Percentiles rank a stretch among this genome's conserved stretches.
Conservation (phyloP, 2,797 vertebrate genomes). For the Vireo griseus region DNA sequence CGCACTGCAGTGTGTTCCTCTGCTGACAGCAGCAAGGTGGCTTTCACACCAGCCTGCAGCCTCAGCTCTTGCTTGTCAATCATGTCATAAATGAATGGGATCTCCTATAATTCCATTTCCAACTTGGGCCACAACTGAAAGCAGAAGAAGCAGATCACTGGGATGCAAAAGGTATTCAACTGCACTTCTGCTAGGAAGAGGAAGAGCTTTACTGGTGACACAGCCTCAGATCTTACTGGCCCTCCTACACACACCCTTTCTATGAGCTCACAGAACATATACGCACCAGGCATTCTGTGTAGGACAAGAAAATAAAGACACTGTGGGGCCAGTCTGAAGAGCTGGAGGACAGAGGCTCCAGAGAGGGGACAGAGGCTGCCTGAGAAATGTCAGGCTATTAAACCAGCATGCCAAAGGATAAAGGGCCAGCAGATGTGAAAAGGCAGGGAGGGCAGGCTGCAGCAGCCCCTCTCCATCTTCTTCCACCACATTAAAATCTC, state of each 20-base stretch:
- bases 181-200: constrained; percentile 1
- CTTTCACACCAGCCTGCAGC: neutral
- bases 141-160: neutral
- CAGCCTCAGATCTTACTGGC: neutral
- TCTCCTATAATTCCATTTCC: constrained; percentile 25
- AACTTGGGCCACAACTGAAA: constrained; percentile 25
- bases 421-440: neutral
- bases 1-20: neutral
- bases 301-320: constrained; percentile 63
- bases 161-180: neutral
- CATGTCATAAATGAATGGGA: constrained; percentile 28
- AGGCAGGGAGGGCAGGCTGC: neutral
- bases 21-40: neutral
- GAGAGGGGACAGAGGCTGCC: neutral
- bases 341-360: neutral
- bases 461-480: neutral
- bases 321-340: neutral
- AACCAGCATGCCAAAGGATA: neutral
- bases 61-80: constrained; percentile 43
- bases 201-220: constrained; percentile 25
- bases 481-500: neutral
- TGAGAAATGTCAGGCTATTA: neutral
- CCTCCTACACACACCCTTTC: neutral
- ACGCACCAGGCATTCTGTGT: constrained; percentile 32
- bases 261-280: constrained; percentile 22